Percentiles rank a stretch among this genome's conserved stretches.
Conservation (phyloP, 2,888 invertebrate species). For the Habrosyne pyritoides region DNA sequence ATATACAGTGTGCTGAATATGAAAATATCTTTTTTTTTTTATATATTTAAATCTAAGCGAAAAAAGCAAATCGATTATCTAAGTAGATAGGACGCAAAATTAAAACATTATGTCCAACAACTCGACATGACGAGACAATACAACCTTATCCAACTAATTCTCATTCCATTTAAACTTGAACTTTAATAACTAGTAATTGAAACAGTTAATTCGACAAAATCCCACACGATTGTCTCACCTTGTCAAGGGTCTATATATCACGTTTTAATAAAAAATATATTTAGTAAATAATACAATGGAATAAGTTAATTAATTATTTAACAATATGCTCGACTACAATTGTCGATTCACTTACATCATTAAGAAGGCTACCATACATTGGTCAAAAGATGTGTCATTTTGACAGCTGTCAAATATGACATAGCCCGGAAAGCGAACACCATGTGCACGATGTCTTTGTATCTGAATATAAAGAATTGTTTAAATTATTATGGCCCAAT, state of each 20-base stretch:
- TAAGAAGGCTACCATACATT: background rate
- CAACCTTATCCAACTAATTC: background rate
- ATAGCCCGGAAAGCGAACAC: background rate
- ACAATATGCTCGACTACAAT: conserved; percentile 3
- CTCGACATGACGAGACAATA: conserved; percentile 19
- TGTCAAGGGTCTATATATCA: conserved; percentile 11
- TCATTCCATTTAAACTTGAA: background rate
- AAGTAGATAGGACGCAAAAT: conserved; percentile 32
- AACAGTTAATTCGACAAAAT: background rate
- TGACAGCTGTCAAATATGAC: conserved; percentile 9
- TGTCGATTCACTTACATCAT: conserved; percentile 6
- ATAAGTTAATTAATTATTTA: conserved; percentile 34
- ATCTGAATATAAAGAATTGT: background rate
- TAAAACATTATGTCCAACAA: conserved; percentile 6
- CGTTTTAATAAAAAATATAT: conserved; percentile 32
- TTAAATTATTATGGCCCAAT: conserved; percentile 16
- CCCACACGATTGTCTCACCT: background rate
- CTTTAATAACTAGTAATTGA: conserved; percentile 6
- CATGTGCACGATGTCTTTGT: background rate
- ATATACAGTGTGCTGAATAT: conserved; percentile 70
- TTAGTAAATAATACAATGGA: conserved; percentile 41
- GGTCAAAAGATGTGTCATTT: conserved; percentile 10
- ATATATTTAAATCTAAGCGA: conserved; percentile 37
- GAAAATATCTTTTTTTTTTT: conserved; percentile 59
- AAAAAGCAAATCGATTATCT: conserved; percentile 37